phyloP scores from a whole-genome alignment of 2,888 invertebrate genomes.

The Erebia epiphron region DNA sequence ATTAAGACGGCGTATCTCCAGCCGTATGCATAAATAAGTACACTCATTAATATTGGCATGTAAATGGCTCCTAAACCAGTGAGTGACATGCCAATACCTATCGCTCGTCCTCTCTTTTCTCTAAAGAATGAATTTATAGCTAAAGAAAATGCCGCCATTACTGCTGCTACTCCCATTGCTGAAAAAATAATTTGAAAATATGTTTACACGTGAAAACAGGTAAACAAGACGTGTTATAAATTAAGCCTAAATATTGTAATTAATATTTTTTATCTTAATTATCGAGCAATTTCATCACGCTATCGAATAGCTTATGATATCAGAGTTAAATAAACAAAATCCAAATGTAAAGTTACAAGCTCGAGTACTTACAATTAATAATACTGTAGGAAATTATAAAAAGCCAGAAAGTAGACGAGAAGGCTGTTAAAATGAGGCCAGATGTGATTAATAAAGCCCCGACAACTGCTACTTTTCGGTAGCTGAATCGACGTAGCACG shows the following conservation, averaged over 20 bases:
- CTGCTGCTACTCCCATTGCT: slow-evolving; percentile 85
- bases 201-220: background rate
- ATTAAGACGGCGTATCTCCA: slow-evolving; percentile 85
- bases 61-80: slow-evolving; percentile 86
- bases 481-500: slow-evolving; percentile 83
- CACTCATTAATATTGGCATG: slow-evolving; percentile 84
- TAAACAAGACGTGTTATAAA: background rate
- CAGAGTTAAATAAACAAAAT: background rate
- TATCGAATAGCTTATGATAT: background rate
- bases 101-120: slow-evolving; percentile 84
- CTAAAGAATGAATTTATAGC: slow-evolving; percentile 86
- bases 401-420: slow-evolving; percentile 79
- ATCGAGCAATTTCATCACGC: background rate
- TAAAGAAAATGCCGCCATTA: slow-evolving; percentile 84
- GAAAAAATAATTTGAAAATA: slow-evolving; percentile 50
- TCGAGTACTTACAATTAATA: slow-evolving; percentile 84
- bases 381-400: slow-evolving; percentile 86
- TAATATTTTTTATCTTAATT: background rate
- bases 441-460: slow-evolving; percentile 80
- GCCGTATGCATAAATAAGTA: slow-evolving; percentile 80
- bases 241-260: background rate
- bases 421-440: slow-evolving; percentile 84
- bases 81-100: slow-evolving; percentile 85
- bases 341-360: background rate
- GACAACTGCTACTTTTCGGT: slow-evolving; percentile 84